A percentile compares a stretch with the other conserved stretches of the same genome.
phyloP scores from a whole-genome alignment of 2,113 vertebrate genomes.

The Crypturellus undulatus region DNA sequence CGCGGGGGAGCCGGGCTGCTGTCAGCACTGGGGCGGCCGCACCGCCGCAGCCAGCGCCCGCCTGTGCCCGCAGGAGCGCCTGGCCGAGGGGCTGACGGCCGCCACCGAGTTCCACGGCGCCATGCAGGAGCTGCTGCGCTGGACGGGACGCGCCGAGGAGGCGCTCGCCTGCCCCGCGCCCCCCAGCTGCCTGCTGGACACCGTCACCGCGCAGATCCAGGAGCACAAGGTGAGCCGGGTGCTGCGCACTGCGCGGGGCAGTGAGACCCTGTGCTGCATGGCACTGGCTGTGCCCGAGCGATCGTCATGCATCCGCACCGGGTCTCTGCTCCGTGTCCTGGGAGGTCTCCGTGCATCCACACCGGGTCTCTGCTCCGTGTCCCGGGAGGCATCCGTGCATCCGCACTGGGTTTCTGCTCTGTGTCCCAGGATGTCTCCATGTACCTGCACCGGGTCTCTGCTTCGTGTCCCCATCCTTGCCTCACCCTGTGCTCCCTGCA shows the following conservation, averaged over 20 bases:
- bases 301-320: fast-evolving
- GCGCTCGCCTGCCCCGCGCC: slow-evolving; percentile 68
- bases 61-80: slow-evolving; percentile 73
- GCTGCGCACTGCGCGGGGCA: no score
- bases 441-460: no score
- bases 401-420: no score
- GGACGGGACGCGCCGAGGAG: slow-evolving; percentile 83
- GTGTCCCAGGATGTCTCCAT: no score
- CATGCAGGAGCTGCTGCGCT: slow-evolving; percentile 84
- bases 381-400: no score
- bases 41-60: fast-evolving
- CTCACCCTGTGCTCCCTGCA: no score
- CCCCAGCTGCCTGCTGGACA: slow-evolving; percentile 86
- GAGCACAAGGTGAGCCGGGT: slow-evolving; percentile 81
- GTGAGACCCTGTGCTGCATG: fast-evolving
- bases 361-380: no score
- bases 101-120: slow-evolving; percentile 86
- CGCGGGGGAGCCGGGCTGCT: fast-evolving
- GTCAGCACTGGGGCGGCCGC: fast-evolving
- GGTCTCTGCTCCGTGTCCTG: fast-evolving
- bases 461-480: no score
- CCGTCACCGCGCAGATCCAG: slow-evolving; percentile 81
- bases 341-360: no score
- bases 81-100: slow-evolving; percentile 83
- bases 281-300: no score